A percentile compares a stretch with the other conserved stretches of the same genome.
These are phyloP conservation scores for Siniperca undulata DNA, from an alignment of 2,797 vertebrate genomes.

Conservation along the genomic window DNA sequence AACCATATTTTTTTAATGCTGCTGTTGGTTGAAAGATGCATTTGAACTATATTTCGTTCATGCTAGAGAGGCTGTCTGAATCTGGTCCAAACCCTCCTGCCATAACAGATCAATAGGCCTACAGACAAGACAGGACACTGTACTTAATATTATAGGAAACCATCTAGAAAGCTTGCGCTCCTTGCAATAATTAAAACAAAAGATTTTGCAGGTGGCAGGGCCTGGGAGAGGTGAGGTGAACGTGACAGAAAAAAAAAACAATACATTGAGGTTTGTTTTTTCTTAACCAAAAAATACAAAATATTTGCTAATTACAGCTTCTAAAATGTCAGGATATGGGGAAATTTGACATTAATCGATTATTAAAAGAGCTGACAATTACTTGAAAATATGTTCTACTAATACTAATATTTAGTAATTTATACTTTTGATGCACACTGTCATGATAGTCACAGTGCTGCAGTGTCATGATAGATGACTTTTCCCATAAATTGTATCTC, in stretches of 20 bases:
- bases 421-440: not conserved
- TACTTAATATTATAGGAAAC: not conserved
- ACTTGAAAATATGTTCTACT: not conserved
- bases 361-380: not conserved
- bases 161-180: not conserved
- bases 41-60: not conserved
- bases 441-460: not conserved
- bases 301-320: not conserved
- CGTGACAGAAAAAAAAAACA: not conserved
- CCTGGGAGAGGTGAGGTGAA: not conserved
- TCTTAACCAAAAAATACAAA: not conserved
- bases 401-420: not conserved
- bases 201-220: not conserved
- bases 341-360: accelerated
- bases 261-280: not conserved
- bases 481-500: not conserved
- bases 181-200: not conserved
- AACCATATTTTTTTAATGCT: not conserved
- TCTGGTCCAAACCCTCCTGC: not conserved
- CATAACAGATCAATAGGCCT: not conserved
- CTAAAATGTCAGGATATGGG: not conserved
- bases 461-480: not conserved
- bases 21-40: not conserved
- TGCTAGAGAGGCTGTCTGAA: not conserved
- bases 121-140: not conserved